Conservation (phyloP, 2,113 vertebrate species). For the Elephantulus edwardii region DNA sequence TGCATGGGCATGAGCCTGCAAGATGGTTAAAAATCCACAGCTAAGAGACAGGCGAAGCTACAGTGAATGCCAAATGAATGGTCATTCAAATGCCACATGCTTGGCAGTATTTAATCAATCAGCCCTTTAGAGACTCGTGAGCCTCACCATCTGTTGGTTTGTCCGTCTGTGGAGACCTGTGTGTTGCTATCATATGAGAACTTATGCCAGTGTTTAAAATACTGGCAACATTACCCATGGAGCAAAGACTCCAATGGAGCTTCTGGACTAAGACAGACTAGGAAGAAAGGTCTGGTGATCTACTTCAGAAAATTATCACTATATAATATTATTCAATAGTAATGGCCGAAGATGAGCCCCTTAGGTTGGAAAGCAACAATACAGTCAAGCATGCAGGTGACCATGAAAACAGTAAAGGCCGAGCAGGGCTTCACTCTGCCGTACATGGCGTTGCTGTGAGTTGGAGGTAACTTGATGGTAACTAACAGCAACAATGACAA, state of each 20-base stretch:
- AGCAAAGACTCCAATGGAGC: not conserved
- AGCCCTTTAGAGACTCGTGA: slow-evolving; percentile 4
- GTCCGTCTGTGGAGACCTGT: not conserved
- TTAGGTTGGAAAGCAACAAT: too few relatives aligned
- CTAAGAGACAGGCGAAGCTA: not conserved
- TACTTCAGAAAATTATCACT: not conserved
- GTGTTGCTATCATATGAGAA: not conserved
- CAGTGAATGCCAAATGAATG: rapidly evolving
- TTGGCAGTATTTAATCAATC: not conserved
- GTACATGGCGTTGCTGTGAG: not conserved
- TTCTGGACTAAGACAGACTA: not conserved
- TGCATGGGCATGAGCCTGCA: rapidly evolving
- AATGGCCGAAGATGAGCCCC: not conserved
- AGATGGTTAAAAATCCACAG: not conserved
- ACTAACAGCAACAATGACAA: not conserved
- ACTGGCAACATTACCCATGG: not conserved
- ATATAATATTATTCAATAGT: not conserved
- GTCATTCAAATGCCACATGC: not conserved
- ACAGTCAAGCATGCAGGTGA: too few relatives aligned
- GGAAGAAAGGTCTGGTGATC: not conserved
- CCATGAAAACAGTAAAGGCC: not conserved
- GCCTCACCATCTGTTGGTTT: not conserved
- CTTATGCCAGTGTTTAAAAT: not conserved
- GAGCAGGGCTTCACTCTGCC: not conserved
- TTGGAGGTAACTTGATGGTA: not conserved